Base-by-base conservation (phyloP, 1,140 invertebrate genomes). In the Uloborus diversus region DNA sequence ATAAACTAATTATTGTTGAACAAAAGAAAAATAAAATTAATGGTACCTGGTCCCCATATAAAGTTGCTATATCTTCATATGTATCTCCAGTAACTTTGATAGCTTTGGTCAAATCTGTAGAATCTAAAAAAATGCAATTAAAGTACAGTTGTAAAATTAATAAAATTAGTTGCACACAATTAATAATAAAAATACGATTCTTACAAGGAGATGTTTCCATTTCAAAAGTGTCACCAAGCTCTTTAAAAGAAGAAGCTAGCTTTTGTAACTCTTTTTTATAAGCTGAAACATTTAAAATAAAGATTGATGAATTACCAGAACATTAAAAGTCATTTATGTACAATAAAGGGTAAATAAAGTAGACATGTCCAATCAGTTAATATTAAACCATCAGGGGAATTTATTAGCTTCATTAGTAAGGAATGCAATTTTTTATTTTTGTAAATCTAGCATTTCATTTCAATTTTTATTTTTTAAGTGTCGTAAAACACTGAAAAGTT, bases 251-350 rank as follows among this genome's bases (percentile, higher is more conserved):
- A 80, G 93, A 92, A 5, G 95, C 93, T 81, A 97, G 91, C 86
- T 94, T 96, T 82, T 93, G 92, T 85, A 92, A 97, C 85, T 99
- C 97, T 84, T 92, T 91, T 88, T 96, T 98, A 85, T 96, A 97
- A 71, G 92, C 86, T 88, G 82, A 51, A 85, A 85, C 47, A 69
- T 51, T 4, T 59, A 61, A 57, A 61, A 28, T 27, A 61, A n/a
- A n/a, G n/a, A n/a, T n/a, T n/a, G n/a, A n/a, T n/a, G n/a, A n/a
- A n/a, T n/a, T n/a, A n/a, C n/a, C n/a, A n/a, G n/a, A n/a, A n/a
- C n/a, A n/a, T n/a, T n/a, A n/a, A n/a, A n/a, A n/a, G n/a, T n/a
- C n/a, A n/a, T n/a, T n/a, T n/a, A n/a, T n/a, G n/a, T n/a, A n/a
- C n/a, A n/a, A n/a, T n/a, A n/a, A n/a, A n/a, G n/a, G n/a, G n/a